Evolutionary conservation across 2,888 invertebrate genomes (phyloP).

Genomic region (Nomada ferruginata): DNA sequence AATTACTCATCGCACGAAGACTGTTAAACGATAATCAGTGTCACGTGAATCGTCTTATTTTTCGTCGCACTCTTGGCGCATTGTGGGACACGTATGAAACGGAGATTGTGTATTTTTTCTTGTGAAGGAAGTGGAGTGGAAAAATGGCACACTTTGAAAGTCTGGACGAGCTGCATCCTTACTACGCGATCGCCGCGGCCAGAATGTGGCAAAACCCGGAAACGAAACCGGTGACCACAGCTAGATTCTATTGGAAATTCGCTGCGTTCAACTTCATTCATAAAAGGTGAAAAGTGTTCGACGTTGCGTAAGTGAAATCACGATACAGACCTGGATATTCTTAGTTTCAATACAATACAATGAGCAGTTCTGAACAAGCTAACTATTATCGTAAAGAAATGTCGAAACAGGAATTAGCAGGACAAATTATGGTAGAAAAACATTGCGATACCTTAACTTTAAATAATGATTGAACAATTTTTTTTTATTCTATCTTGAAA

Average conservation of each 20-base stretch:
- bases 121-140: slow-evolving; percentile 58
- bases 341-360: not conserved
- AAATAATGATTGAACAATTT: no score
- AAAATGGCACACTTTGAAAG: slow-evolving; percentile 77
- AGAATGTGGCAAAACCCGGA: slow-evolving; percentile 78
- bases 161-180: slow-evolving; percentile 76
- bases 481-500: no score
- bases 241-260: slow-evolving; percentile 79
- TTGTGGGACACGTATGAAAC: slow-evolving; percentile 13
- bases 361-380: no score
- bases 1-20: no score
- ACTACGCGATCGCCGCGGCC: slow-evolving; percentile 75
- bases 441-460: no score
- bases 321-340: slow-evolving; percentile 10
- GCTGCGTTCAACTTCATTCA: slow-evolving; percentile 78
- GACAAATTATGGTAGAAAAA: no score
- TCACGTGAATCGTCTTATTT: not conserved
- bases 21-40: not conserved
- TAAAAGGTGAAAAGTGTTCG: slow-evolving; percentile 69
- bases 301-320: slow-evolving; percentile 21
- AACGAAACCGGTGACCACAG: slow-evolving; percentile 74
- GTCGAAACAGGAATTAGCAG: no score
- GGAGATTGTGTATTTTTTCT: slow-evolving; percentile 41
- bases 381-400: no score
- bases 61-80: not conserved